Evolutionary conservation across 2,113 vertebrate species (phyloP).

Genomic region (Rhinichthys klamathensis): DNA sequence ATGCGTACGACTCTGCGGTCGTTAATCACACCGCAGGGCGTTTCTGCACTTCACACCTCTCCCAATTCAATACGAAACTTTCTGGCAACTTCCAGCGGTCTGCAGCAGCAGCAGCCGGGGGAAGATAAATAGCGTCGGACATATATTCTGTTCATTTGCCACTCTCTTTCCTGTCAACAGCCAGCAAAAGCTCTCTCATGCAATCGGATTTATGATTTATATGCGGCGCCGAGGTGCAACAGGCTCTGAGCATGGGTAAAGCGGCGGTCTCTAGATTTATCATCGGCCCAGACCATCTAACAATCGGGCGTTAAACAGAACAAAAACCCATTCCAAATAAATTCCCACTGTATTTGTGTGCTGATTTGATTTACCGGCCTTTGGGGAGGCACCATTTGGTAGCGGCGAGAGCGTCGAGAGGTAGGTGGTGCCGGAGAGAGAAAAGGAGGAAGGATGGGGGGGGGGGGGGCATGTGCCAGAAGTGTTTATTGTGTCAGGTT

Average conservation of each 20-base stretch:
- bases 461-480: conserved; percentile 93
- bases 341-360: conserved; percentile 99
- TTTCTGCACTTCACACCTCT: background rate
- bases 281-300: conserved; percentile 90
- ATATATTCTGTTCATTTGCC: conserved; percentile 57
- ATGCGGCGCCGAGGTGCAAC: conserved; percentile 64
- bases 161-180: conserved; percentile 49
- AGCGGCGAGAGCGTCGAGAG: conserved; percentile 90
- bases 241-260: conserved; percentile 67
- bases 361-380: conserved; percentile 99
- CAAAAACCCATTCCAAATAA: conserved; percentile 99
- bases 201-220: conserved; percentile 63
- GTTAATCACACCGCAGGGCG: conserved; percentile 27
- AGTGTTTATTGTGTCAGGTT: conserved; percentile 99
- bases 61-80: conserved; percentile 26
- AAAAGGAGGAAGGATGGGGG: conserved; percentile 73
- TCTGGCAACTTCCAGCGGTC: conserved; percentile 10
- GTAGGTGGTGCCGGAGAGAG: conserved; percentile 92
- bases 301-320: conserved; percentile 97
- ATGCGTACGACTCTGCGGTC: background rate
- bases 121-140: conserved; percentile 44
- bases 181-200: conserved; percentile 50
- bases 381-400: conserved; percentile 99
- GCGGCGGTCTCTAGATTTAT: conserved; percentile 89
- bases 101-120: conserved; percentile 5